Evolutionary conservation across 2,888 invertebrate genomes (phyloP).

Genomic region (Drosophila macrospina): DNA sequence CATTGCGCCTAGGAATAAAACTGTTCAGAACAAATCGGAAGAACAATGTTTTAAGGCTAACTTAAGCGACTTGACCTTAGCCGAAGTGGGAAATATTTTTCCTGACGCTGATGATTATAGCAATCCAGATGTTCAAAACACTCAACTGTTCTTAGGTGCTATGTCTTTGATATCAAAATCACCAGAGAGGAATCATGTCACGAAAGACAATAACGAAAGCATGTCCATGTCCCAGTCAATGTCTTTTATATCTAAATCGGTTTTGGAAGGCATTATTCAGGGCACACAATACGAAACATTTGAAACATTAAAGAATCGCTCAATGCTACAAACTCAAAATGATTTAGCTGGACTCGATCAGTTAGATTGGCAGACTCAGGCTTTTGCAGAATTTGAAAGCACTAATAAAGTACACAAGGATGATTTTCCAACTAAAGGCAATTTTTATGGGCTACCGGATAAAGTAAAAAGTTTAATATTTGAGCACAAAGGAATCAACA

Average conservation of each 20-base stretch:
- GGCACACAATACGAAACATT: slow-evolving; percentile 83
- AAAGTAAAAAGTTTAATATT: slow-evolving; percentile 90
- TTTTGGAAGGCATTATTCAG: slow-evolving; percentile 60
- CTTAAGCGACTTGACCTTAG: slow-evolving; percentile 51
- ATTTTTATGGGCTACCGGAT: slow-evolving; percentile 93
- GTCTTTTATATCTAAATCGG: slow-evolving; percentile 49
- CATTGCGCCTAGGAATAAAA: background rate
- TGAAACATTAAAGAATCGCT: slow-evolving; percentile 70
- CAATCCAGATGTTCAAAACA: slow-evolving; percentile 74
- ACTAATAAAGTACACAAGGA: slow-evolving; percentile 17
- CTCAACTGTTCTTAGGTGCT: slow-evolving; percentile 83
- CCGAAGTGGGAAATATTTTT: slow-evolving; percentile 69
- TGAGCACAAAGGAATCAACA: slow-evolving; percentile 91
- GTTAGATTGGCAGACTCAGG: slow-evolving; percentile 82
- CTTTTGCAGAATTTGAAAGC: slow-evolving; percentile 67
- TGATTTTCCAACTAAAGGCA: slow-evolving; percentile 83
- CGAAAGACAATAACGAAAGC: slow-evolving; percentile 30
- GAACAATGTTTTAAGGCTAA: slow-evolving; percentile 63
- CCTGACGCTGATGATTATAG: slow-evolving; percentile 43
- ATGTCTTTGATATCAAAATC: slow-evolving; percentile 71
- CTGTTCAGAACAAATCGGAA: background rate
- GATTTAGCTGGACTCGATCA: slow-evolving; percentile 67
- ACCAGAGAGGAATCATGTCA: slow-evolving; percentile 22
- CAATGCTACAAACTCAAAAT: slow-evolving; percentile 36
- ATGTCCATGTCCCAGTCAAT: slow-evolving; percentile 40